Evolutionary conservation across 30 jellyfish, hydroid and myxozoan genomes (phyloP), one percentile per base, ranked within the genome.

Genomic region (Turritopsis dohrnii): DNA sequence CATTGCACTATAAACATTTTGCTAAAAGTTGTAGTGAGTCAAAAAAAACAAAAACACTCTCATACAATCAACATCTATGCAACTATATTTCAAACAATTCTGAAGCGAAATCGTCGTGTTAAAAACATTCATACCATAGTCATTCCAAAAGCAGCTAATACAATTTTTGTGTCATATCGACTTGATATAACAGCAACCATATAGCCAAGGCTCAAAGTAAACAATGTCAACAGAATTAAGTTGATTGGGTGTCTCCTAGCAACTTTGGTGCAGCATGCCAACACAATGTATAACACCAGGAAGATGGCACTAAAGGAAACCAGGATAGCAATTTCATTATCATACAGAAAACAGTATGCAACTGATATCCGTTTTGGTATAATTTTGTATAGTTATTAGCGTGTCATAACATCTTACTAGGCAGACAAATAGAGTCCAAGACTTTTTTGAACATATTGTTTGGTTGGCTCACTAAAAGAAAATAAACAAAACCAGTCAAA

Each of bases 111-210:
- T 21, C 4, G 8, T 21, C 3, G 24, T 53, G 21, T 53, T 41
- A 28, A 28, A 16, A 29, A 80, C 20, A n/a, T 76, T 83, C 97
- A 71, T 26, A 91, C 97, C 54, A 83, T 74, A 9, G 97, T 91
- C 76, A 87, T 83, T 29, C 94, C 97, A 83, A 91, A 91, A 4
- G 79, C 89, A 88, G 84, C 69, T 18, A 91, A 89, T 27, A 91
- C 97, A 71, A 91, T 91, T 29, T 83, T 74, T 20, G 97, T 91
- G 74, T 91, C 94, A 60, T 91, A 96, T 76, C 87, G 83, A 66
- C 97, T 91, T 29, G 31, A 29, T 65, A 89, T 89, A n/a, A 87
- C 96, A 26, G 90, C 96, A 24, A 89, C 94, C 92, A 89, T 81
- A 83, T 84, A 89, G 8, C 88, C 84, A 86, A 89, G 71, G 29